phyloP scores from a whole-genome alignment of 2,888 invertebrate genomes.

The Hoplodrina ambigua region DNA sequence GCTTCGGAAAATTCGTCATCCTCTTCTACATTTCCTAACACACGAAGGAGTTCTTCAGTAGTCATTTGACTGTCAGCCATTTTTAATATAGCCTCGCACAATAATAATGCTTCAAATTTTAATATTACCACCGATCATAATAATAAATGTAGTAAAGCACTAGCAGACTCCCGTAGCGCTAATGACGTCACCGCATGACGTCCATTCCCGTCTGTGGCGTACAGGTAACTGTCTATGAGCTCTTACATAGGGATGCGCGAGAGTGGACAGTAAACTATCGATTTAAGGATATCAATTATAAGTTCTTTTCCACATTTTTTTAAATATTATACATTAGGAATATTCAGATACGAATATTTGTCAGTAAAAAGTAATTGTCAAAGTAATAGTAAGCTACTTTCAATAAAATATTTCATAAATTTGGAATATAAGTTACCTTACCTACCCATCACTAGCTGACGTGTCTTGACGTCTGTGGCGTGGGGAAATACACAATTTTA shows the following conservation, averaged over 20 bases:
- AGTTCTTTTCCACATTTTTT: constrained; percentile 17
- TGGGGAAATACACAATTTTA: constrained; percentile 20
- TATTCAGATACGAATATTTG: constrained; percentile 12
- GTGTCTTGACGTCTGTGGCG: constrained; percentile 25
- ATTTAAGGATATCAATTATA: constrained; percentile 33
- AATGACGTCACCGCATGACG: constrained; percentile 40
- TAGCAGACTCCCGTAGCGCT: constrained; percentile 40
- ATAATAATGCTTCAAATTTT: constrained; percentile 37
- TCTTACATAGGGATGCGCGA: constrained; percentile 29
- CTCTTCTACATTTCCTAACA: constrained; percentile 38
- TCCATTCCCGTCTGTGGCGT: constrained; percentile 38
- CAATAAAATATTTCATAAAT: constrained; percentile 28
- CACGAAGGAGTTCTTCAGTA: constrained; percentile 43
- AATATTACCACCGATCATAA: constrained; percentile 41
- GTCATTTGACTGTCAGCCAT: constrained; percentile 39
- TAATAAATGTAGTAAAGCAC: constrained; percentile 42
- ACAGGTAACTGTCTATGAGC: constrained; percentile 26
- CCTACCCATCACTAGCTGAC: constrained; percentile 29
- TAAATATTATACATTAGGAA: constrained; percentile 7
- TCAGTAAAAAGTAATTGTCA: constrained; percentile 4
- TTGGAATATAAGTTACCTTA: constrained; percentile 26
- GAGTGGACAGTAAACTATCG: constrained; percentile 32
- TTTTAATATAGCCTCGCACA: constrained; percentile 37
- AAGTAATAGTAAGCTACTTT: constrained; percentile 20
- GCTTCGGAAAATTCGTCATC: constrained; percentile 29